These are phyloP conservation scores for Drosophila koepferae DNA, from an alignment of 2,888 invertebrate species.

Conservation along the genomic window DNA sequence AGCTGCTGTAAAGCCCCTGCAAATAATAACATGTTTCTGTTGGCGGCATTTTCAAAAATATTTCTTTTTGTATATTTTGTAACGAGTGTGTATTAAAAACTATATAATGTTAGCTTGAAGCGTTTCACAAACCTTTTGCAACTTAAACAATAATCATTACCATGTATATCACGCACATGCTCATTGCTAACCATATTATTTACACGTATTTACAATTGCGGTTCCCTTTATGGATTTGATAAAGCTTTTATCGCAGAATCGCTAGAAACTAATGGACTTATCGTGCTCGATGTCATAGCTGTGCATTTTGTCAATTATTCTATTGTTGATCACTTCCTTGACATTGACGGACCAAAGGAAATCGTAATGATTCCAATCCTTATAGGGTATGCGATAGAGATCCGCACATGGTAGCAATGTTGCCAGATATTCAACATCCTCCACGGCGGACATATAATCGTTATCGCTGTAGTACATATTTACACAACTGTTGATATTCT, in stretches of 20 bases:
- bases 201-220: constrained; percentile 49
- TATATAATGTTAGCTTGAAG: constrained; percentile 38
- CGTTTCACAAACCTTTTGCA: constrained; percentile 65
- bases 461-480: constrained; percentile 89
- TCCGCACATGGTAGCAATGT: constrained; percentile 86
- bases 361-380: constrained; percentile 89
- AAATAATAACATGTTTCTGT: background rate
- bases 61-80: constrained; percentile 21
- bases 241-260: constrained; percentile 14
- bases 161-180: constrained; percentile 63
- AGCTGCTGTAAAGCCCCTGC: too few relatives aligned
- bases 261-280: constrained; percentile 48
- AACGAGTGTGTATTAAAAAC: constrained; percentile 23
- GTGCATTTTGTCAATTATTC: constrained; percentile 75
- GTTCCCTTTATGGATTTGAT: constrained; percentile 32
- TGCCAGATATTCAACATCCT: constrained; percentile 86
- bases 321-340: constrained; percentile 87
- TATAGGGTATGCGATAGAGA: constrained; percentile 85
- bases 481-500: constrained; percentile 87
- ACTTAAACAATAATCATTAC: constrained; percentile 45
- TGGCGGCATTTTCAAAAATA: constrained; percentile 22
- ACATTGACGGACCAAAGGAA: constrained; percentile 89
- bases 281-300: constrained; percentile 67
- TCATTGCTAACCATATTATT: constrained; percentile 48
- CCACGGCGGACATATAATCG: constrained; percentile 87